These are phyloP conservation scores for Pelusios castaneus DNA, from an alignment of 2,113 vertebrate genomes.

Conservation along the genomic window DNA sequence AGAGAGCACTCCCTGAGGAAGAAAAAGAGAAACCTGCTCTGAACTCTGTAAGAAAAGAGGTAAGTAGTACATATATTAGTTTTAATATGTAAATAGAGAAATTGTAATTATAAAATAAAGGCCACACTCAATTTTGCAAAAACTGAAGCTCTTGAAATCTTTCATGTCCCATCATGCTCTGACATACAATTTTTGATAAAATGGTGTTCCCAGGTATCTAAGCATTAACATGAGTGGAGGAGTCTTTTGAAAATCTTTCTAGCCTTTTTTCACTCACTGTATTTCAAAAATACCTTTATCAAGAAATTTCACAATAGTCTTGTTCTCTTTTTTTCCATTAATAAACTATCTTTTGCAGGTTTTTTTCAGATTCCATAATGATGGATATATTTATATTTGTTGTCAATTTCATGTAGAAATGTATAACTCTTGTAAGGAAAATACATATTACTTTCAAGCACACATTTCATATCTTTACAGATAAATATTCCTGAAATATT, in stretches of 20 bases:
- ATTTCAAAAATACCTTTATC: not conserved
- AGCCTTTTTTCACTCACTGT: not conserved
- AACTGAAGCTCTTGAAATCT: not conserved
- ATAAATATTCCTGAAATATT: not conserved
- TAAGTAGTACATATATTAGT: not conserved
- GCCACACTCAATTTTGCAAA: not conserved
- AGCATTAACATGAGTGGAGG: not conserved
- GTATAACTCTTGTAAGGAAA: not conserved
- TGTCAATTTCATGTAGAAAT: not conserved
- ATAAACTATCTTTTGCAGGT: not conserved
- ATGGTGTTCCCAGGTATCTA: not conserved
- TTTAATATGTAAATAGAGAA: not conserved
- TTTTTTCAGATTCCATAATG: not conserved
- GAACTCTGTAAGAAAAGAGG: not conserved
- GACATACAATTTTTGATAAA: not conserved
- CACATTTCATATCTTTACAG: not conserved
- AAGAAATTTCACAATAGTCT: not conserved
- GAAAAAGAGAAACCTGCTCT: not conserved
- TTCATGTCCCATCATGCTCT: not conserved
- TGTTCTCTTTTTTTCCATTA: not conserved
- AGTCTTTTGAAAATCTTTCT: not conserved
- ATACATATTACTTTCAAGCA: not conserved
- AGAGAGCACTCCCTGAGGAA: not conserved
- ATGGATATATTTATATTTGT: not conserved
- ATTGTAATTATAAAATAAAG: not conserved